Evolutionary conservation across 2,113 vertebrate genomes (phyloP), one percentile per base, ranked within the genome.

Genomic region (Ctenodactylus gundi): DNA sequence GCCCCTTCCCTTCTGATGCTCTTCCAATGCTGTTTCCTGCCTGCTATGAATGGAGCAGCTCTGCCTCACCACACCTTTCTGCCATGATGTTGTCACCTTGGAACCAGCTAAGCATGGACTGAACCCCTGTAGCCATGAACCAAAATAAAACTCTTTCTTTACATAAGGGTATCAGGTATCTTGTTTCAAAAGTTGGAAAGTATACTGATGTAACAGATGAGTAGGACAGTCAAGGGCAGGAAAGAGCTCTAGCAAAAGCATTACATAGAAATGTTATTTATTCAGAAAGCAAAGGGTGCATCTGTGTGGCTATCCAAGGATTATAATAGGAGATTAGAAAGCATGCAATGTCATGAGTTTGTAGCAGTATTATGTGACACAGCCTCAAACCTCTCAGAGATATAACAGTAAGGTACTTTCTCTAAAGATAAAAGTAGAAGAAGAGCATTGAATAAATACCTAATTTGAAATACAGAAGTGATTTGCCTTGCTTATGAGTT

Each of bases 401-500:
- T 17, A 68, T 2, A 25, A 53, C 0, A 87, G 23, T 20, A 76
- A 15, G 8, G 21, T 12, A 6, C 18, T 60, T 90, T 65, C 57
- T 77, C n/a, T 53, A 83, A 67, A 90, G 29, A 90, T 0, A 87
- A 81, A 44, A 68, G 29, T 1, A 85, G 41, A 10, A 78, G 11
- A 57, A 70, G n/a, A 90, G 58, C 31, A 68, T 4, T 25, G 13
- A 93, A 76, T 39, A n/a, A 87, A 49, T 27, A 39, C 1, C 31
- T 60, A 58, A 39, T 39, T 85, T 25, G 15, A 88, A 88, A 91
- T 36, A 46, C 4, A 89, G 34, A 86, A 36, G 83, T 41, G 31
- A 70, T 39, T 36, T 92, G 36, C 39, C 39, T 41, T 49, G 29
- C 29, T 87, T 77, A 86, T 73, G 34, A 93, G 53, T n/a, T 55